Evolutionary conservation across 2,797 vertebrate genomes (phyloP), one percentile per base, ranked within the genome.

Genomic region (Squalus acanthias): DNA sequence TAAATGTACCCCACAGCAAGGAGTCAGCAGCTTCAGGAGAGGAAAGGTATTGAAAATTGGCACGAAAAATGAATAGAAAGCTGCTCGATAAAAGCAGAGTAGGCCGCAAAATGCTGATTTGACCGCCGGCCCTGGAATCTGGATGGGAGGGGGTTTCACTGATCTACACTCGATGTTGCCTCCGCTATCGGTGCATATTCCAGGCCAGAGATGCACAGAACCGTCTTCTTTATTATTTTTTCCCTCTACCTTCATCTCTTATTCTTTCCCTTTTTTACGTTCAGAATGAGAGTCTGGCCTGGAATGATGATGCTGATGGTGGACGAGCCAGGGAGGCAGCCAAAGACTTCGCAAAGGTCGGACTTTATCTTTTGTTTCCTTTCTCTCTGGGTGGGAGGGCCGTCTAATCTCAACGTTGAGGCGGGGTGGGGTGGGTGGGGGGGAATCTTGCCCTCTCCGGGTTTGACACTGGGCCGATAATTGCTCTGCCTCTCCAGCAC

Each of bases 301-400:
- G 99, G 99, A 98, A 97, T 0, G 99, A 99, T 3, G 99, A 99
- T 57, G 97, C 97, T 0, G 99, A 99, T 0, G 98, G 98, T 82
- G 97, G 98, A 96, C 98, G 98, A 97, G 98, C 98, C 96, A 98
- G 98, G 98, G 99, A 99, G 96, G 98, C 99, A 33, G 99, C 99
- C 93, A 98, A 99, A 96, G 99, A 99, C 97, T 99, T 99, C 97
- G 99, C 99, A 97, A 99, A 99, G 99, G 99, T 99, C 96, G 96
- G 98, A 97, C 63, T 8, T 93, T 93, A 39, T 93, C 95, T 39
- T 2, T 96, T 96, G 13, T 85, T 65, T 96, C 63, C 60, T 88
- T 3, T 63, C n/a, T 95, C 8, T 70, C 0, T 65, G 82, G 33
- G 24, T 50, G 10, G 39, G 72, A 24, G 0, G 46, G 17, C 50